Conservation (phyloP, 2,888 invertebrate genomes). For the Drosophila macrospina region DNA sequence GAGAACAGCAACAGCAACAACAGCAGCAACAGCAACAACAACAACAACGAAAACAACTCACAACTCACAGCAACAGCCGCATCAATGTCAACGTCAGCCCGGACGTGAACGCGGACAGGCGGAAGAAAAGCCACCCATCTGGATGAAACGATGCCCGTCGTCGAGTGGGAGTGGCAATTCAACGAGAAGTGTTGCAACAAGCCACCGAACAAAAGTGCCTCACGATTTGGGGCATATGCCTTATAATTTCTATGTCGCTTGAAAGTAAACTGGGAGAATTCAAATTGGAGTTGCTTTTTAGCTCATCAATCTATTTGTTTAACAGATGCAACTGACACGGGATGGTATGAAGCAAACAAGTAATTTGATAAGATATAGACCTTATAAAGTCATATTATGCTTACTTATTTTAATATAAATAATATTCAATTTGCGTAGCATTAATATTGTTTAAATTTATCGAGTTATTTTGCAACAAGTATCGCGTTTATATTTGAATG, state of each 20-base stretch:
- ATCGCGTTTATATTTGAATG: not conserved
- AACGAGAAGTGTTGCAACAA: conserved; percentile 17
- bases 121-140: conserved; percentile 57
- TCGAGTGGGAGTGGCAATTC: conserved; percentile 22
- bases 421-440: too few relatives aligned
- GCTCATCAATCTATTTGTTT: not conserved
- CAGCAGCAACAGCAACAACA: conserved; percentile 15
- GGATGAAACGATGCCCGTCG: conserved; percentile 14
- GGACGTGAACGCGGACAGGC: conserved; percentile 58
- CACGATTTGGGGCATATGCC: conserved; percentile 51
- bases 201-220: conserved; percentile 42
- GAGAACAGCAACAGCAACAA: conserved; percentile 17
- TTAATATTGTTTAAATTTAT: too few relatives aligned
- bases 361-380: too few relatives aligned
- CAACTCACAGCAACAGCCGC: conserved; percentile 50
- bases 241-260: conserved; percentile 58
- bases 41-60: conserved; percentile 3
- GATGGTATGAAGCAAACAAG: not conserved
- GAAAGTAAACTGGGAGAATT: not conserved
- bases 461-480: too few relatives aligned
- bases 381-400: too few relatives aligned
- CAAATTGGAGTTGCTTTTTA: not conserved
- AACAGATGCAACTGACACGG: not conserved
- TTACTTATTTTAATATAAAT: too few relatives aligned
- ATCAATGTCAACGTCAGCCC: conserved; percentile 73